Base-by-base conservation (phyloP, 2,888 invertebrate species). In the Yponomeuta plumbellus region DNA sequence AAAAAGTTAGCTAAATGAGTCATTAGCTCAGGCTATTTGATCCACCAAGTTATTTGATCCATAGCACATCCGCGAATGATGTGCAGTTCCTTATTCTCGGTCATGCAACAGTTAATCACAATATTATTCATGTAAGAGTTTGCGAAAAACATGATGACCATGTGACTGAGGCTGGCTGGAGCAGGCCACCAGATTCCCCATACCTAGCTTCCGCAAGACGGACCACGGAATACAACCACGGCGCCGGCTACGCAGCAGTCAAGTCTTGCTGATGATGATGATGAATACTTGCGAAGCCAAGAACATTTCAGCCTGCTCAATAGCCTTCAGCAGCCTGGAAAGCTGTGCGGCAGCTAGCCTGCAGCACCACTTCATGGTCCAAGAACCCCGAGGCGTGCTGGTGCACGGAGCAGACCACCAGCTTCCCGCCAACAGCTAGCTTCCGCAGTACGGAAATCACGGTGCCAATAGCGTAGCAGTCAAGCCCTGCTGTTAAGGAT, bases 81-180 rank as follows among this genome's bases (percentile, higher is more conserved):
- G 26, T 26, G 26, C 26, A 26, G 26, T 2, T 26, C 2, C 26
- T 4, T 26, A 26, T 26, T 26, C 3, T 26, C 26, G 2, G 26
- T 5, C 26, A 4, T 5, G 26, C 26, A 26, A 26, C 5, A 5
- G 5, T 26, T 26, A 26, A 26, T 26, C 26, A 26, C 26, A 5
- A 4, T 4, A 26, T 26, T 26, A 26, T 26, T 26, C 26, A 26
- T 26, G 26, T 26, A 26, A 26, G 5, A 26, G 26, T 26, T 5
- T 26, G 26, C 5, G 26, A 26, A 26, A 2, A 26, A 2, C 2
- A 26, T 26, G 5, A n/a, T n/a, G n/a, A n/a, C n/a, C n/a, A n/a
- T n/a, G n/a, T n/a, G n/a, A n/a, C 96, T 0, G 97, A 97, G 2
- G 96, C 96, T 0, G 98, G 98, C 81, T 98, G 98, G 84, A 98